Evolutionary conservation across 2,888 invertebrate genomes (phyloP).

Genomic region (Helicoverpa assulta): DNA sequence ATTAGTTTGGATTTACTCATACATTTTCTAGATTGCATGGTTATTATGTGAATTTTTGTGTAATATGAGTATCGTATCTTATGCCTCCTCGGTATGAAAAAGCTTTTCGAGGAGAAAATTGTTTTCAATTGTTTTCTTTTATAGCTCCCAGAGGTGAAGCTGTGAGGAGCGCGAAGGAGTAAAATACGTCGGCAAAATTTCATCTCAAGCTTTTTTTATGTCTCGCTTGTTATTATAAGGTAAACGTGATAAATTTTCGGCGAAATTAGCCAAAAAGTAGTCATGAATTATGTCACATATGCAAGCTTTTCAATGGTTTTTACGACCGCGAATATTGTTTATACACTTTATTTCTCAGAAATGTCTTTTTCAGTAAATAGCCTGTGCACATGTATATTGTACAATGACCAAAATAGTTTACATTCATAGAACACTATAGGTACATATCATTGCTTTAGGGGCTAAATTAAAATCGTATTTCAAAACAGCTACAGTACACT

Average conservation of each 20-base stretch:
- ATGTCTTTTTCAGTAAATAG: conserved; percentile 21
- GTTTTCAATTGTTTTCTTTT: conserved; percentile 74
- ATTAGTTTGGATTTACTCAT: conserved; percentile 10
- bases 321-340: conserved; percentile 34
- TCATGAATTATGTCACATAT: conserved; percentile 54
- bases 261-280: conserved; percentile 53
- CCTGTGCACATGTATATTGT: no score
- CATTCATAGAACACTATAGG: no score
- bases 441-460: no score
- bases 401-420: no score
- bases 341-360: conserved; percentile 29
- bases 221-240: conserved; percentile 50
- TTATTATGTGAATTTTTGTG: conserved; percentile 53
- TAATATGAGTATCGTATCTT: conserved; percentile 61
- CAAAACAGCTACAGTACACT: no score
- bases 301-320: conserved; percentile 46
- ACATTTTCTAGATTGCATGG: conserved; percentile 50
- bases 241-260: conserved; percentile 56
- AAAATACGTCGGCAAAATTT: conserved; percentile 66
- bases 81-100: conserved; percentile 64
- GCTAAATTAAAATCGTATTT: no score
- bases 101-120: conserved; percentile 68
- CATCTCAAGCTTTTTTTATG: conserved; percentile 59
- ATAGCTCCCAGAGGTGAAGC: conserved; percentile 69
- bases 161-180: conserved; percentile 65